Evolutionary conservation across 2,888 invertebrate genomes (phyloP).

Genomic region (Campoplex nolae): DNA sequence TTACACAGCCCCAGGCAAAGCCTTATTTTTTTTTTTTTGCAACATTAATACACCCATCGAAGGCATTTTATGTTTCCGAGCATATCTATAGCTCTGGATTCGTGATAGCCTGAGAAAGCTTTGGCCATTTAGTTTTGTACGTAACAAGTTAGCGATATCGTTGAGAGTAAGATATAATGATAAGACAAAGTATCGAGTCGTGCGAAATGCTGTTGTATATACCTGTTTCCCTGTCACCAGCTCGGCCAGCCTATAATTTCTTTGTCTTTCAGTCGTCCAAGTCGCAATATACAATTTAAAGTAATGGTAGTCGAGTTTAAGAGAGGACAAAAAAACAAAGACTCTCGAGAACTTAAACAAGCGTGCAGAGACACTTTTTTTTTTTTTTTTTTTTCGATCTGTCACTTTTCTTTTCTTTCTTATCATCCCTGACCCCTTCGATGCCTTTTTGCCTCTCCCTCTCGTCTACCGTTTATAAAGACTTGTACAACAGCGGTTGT

Average conservation of each 20-base stretch:
- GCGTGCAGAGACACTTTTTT: background rate
- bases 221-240: background rate
- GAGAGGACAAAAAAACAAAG: background rate
- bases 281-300: background rate
- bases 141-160: background rate
- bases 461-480: constrained; percentile 5
- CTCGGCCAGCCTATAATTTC: background rate
- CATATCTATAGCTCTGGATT: background rate
- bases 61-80: background rate
- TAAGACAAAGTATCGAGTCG: background rate
- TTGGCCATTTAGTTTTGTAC: background rate
- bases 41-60: constrained; percentile 36
- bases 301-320: background rate
- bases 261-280: background rate
- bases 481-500: constrained; percentile 24
- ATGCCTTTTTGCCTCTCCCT: background rate
- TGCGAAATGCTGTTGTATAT: background rate
- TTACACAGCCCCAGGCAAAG: background rate
- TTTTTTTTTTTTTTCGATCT: background rate
- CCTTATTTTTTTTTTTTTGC: constrained; percentile 28
- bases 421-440: background rate
- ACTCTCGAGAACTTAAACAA: background rate
- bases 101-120: background rate
- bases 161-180: background rate
- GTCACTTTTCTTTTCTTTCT: background rate